phyloP scores from a whole-genome alignment of 2,113 vertebrate species.

The Corydoras sp. region DNA sequence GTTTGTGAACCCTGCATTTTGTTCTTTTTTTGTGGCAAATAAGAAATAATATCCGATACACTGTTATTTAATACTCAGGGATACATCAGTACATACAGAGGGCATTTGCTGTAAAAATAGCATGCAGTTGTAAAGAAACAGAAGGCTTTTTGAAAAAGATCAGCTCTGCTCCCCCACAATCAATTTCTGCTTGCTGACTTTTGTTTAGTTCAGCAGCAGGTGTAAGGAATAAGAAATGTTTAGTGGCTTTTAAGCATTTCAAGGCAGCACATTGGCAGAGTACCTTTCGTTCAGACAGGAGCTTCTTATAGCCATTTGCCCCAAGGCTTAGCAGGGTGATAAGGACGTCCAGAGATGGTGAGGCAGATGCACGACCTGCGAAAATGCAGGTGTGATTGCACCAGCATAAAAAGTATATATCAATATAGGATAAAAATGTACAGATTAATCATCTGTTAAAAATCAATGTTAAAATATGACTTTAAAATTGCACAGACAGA shows the following conservation, averaged over 20 bases:
- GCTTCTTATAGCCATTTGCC: constrained; percentile 82
- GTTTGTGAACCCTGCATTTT: no score
- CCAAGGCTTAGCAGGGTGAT: constrained; percentile 91
- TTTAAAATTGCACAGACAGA: no score
- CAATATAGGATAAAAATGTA: neutral
- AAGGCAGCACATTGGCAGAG: constrained; percentile 20
- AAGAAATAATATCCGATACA: no score
- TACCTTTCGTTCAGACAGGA: constrained; percentile 92
- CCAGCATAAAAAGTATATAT: constrained; percentile 1
- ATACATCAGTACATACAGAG: constrained; percentile 6
- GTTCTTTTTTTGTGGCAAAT: no score
- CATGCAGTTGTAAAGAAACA: neutral
- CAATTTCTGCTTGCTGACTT: neutral
- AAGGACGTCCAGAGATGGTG: constrained; percentile 90
- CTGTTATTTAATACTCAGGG: no score
- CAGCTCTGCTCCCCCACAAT: neutral
- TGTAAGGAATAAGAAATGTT: constrained; percentile 1
- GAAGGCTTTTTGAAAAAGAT: constrained; percentile 7
- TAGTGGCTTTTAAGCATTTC: neutral
- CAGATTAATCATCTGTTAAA: neutral
- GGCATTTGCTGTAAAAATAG: neutral
- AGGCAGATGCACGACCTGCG: constrained; percentile 88
- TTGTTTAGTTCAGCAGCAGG: constrained; percentile 4
- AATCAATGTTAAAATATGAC: no score
- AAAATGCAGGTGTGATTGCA: neutral